phyloP scores from a whole-genome alignment of 2,888 invertebrate species.

The Germaria angustata region DNA sequence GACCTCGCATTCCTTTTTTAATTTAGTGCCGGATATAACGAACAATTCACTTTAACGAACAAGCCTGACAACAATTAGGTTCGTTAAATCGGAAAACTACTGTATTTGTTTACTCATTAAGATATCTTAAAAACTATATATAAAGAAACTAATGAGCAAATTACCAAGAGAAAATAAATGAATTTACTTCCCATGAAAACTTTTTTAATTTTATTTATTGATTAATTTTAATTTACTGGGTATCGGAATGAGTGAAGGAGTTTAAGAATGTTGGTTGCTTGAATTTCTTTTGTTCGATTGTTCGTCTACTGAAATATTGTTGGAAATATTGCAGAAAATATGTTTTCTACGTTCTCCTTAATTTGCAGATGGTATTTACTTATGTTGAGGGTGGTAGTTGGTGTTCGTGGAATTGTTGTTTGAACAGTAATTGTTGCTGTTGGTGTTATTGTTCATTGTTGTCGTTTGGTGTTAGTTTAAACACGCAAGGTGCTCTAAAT shows the following conservation, averaged over 20 bases:
- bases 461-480: conserved; percentile 73
- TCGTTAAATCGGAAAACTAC: too few species aligned
- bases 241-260: background rate
- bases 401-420: conserved; percentile 8
- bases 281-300: background rate
- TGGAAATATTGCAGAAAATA: background rate
- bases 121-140: background rate
- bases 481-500: conserved; percentile 75
- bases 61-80: too few species aligned
- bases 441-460: conserved; percentile 40
- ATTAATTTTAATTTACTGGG: conserved; percentile 9
- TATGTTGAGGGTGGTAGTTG: background rate
- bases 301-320: background rate
- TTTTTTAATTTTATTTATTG: conserved; percentile 3
- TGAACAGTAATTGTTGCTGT: conserved; percentile 20
- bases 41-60: too few species aligned
- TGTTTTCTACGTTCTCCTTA: background rate
- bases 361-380: background rate
- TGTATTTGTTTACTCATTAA: too few species aligned
- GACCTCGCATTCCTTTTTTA: too few species aligned
- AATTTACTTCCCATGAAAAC: background rate
- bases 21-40: too few species aligned
- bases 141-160: conserved; percentile 9
- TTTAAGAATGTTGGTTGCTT: background rate
- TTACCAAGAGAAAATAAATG: background rate